A percentile compares a stretch with the other conserved stretches of the same genome.
phyloP scores from a whole-genome alignment of 2,888 invertebrate genomes.

The Heliothis peltigera region DNA sequence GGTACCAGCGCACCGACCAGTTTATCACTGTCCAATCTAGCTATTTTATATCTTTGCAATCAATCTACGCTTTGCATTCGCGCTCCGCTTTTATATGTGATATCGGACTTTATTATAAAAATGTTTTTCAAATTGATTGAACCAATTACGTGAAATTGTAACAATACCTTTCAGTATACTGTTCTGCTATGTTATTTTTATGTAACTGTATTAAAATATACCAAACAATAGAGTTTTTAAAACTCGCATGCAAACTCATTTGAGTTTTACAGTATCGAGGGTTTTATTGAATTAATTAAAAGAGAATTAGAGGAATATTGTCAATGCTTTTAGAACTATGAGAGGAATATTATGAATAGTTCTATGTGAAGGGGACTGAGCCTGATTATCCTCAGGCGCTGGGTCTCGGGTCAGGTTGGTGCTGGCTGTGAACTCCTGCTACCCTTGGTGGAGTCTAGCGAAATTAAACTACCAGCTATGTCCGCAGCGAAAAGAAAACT shows the following conservation, averaged over 20 bases:
- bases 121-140: slow-evolving; percentile 53
- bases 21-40: slow-evolving; percentile 45
- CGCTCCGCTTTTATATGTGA: slow-evolving; percentile 36
- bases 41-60: slow-evolving; percentile 54
- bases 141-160: slow-evolving; percentile 39
- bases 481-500: too few relatives aligned
- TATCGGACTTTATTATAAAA: slow-evolving; percentile 51
- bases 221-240: not conserved
- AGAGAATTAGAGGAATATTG: not conserved
- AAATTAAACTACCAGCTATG: too few relatives aligned
- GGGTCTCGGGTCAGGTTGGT: too few relatives aligned
- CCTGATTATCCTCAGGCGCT: too few relatives aligned
- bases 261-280: not conserved
- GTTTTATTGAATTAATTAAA: slow-evolving; percentile 5
- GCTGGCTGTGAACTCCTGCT: too few relatives aligned
- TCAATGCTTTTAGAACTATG: slow-evolving; percentile 4
- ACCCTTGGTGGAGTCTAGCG: too few relatives aligned
- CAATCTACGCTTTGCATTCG: slow-evolving; percentile 42
- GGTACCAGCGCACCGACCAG: slow-evolving; percentile 16
- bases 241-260: not conserved
- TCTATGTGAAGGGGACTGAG: too few relatives aligned
- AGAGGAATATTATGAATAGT: not conserved
- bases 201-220: slow-evolving; percentile 9
- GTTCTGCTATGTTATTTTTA: slow-evolving; percentile 17
- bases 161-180: slow-evolving; percentile 36